Conservation (phyloP, 2,888 invertebrate genomes). For the Norana najaformis region DNA sequence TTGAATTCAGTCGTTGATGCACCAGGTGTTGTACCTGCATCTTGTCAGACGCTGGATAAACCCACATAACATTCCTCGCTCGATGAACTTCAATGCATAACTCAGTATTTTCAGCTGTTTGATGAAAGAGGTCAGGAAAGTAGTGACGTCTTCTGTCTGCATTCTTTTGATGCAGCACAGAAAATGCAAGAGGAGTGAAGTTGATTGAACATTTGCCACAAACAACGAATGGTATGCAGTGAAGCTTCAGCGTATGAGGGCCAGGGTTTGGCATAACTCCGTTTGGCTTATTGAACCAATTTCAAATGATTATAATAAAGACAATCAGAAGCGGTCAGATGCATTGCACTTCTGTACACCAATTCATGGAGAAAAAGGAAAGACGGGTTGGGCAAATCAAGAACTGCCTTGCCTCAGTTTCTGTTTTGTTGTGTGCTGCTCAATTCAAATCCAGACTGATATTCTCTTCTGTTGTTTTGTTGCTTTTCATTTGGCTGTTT, state of each 20-base stretch:
- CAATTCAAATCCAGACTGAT: constrained; percentile 13
- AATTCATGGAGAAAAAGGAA: not conserved
- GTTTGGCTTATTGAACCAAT: not conserved
- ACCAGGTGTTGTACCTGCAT: not conserved
- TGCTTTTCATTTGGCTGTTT: not conserved
- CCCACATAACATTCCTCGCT: not conserved
- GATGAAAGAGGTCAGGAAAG: not conserved
- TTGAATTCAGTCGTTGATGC: not conserved
- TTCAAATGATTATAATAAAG: not conserved
- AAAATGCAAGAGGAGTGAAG: not conserved
- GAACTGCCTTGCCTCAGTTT: not conserved
- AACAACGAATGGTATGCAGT: not conserved
- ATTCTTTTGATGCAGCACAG: not conserved
- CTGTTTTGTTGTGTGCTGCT: constrained; percentile 5
- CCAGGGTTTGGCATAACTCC: not conserved
- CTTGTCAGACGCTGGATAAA: not conserved
- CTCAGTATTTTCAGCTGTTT: not conserved
- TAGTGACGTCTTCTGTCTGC: not conserved
- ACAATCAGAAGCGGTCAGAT: not conserved
- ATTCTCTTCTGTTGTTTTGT: not conserved
- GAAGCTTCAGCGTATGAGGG: not conserved
- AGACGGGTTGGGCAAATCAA: too few relatives aligned
- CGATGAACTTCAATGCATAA: not conserved
- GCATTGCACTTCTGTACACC: not conserved
- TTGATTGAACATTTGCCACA: not conserved